phyloP scores from a whole-genome alignment of 53 echinoderm and acorn worm genomes.

The Paracentrotus lividus region DNA sequence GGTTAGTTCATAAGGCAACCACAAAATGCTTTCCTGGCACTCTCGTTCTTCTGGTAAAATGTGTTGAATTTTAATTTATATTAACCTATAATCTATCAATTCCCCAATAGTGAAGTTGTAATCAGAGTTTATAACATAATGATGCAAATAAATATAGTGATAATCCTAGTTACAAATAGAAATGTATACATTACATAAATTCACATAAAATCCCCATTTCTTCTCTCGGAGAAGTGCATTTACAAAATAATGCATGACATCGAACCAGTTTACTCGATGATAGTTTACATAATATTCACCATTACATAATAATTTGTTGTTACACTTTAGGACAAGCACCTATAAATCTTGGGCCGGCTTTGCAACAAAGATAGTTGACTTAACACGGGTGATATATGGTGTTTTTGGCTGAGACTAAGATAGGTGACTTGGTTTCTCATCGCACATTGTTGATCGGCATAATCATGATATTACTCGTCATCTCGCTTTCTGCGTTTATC shows the following conservation, averaged over 20 bases:
- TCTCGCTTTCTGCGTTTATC: slow-evolving; percentile 15
- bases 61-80: too few species aligned
- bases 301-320: not conserved
- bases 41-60: too few species aligned
- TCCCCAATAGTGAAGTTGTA: too few species aligned
- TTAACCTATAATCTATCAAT: too few species aligned
- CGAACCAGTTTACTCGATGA: not conserved
- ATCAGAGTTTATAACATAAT: too few species aligned
- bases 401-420: not conserved
- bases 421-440: not conserved
- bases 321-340: not conserved
- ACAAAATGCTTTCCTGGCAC: too few species aligned
- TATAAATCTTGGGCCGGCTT: not conserved
- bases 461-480: not conserved
- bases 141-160: too few species aligned
- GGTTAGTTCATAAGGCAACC: too few species aligned
- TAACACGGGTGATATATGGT: not conserved
- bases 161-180: too few species aligned
- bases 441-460: not conserved
- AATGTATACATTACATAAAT: not conserved
- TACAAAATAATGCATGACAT: not conserved
- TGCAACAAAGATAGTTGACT: not conserved
- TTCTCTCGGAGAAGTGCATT: not conserved
- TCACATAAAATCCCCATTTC: not conserved
- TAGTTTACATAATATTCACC: not conserved